Base-by-base conservation (phyloP, 2,888 invertebrate species). In the Mythimna pallens region DNA sequence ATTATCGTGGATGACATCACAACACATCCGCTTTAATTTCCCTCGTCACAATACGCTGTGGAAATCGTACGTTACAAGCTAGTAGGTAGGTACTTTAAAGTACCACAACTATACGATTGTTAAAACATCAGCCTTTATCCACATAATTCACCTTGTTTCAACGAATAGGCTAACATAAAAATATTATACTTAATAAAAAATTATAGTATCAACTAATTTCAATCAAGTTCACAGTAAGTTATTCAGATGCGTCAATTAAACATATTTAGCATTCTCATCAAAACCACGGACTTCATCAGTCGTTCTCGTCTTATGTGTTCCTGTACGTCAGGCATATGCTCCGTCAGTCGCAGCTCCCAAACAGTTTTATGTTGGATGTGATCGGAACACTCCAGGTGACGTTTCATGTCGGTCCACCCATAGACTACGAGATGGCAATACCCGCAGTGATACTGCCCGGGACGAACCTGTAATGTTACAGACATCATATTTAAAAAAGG, bases 381-480 rank as follows among this genome's bases (percentile, higher is more conserved):
- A 0, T 83, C 75, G 0, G 34, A 8, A 25, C 88, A 87, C 10
- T 83, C 74, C 4, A 93, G 80, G 64, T 93, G 93, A 3, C 58
- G 64, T 7, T 71, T 43, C 50, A 91, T 73, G 1, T 83, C 77
- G 0, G 62, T 62, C 89, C 88, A 88, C 8, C 74, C 64, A 0
- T 69, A 65, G 1, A 87, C 52, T 5, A 90, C 43, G 5, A 89
- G 63, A 74, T 92, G 86, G 78, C 93, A 93, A 78, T 59, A 90
- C 1, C 89, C 93, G 62, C 93, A 93, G 81, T 93, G 93, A 75
- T 81, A 92, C 10, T 85, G n/a, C 0, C 75, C 86, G 0, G 84
- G 70, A 0, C 86, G 87, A 17, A 92, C 80, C 93, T 93, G 76
- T 14, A 52, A 78, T 17, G 36, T 65, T 20, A 62, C 40, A 68